A percentile compares a stretch with the other conserved stretches of the same genome.
Evolutionary conservation across 2,113 vertebrate genomes (phyloP).

Genomic region (Lathamus discolor): DNA sequence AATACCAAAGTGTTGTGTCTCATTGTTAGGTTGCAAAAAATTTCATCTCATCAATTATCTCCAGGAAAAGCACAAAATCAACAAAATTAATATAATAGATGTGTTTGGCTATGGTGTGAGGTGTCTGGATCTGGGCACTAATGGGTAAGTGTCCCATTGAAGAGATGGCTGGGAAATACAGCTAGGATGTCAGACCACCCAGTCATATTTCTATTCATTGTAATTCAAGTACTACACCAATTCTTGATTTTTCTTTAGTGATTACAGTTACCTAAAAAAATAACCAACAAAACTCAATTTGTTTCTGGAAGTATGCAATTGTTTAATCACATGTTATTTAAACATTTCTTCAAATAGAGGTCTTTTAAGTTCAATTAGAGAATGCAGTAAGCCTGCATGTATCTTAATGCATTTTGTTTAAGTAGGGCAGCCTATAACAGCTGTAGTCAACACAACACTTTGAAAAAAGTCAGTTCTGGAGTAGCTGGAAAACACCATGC

Average conservation of each 20-base stretch:
- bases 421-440: neutral
- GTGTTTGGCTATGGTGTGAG: neutral
- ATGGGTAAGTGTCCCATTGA: neutral
- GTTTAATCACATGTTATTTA: too few relatives aligned
- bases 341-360: neutral
- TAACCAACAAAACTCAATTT: neutral
- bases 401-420: neutral
- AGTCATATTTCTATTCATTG: neutral
- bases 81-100: neutral
- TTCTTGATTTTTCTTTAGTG: neutral
- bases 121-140: neutral
- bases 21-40: neutral
- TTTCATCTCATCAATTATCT: rapidly evolving
- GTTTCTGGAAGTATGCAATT: neutral
- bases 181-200: neutral
- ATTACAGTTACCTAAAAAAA: neutral
- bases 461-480: neutral
- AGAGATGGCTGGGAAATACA: neutral
- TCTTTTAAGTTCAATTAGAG: neutral
- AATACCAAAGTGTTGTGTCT: neutral
- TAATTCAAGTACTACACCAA: neutral
- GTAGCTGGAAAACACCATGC: neutral
- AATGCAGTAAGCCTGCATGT: neutral
- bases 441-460: rapidly evolving
- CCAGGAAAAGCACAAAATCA: neutral